Conservation (phyloP, 1,140 invertebrate genomes). For the Aphelinus certus region DNA sequence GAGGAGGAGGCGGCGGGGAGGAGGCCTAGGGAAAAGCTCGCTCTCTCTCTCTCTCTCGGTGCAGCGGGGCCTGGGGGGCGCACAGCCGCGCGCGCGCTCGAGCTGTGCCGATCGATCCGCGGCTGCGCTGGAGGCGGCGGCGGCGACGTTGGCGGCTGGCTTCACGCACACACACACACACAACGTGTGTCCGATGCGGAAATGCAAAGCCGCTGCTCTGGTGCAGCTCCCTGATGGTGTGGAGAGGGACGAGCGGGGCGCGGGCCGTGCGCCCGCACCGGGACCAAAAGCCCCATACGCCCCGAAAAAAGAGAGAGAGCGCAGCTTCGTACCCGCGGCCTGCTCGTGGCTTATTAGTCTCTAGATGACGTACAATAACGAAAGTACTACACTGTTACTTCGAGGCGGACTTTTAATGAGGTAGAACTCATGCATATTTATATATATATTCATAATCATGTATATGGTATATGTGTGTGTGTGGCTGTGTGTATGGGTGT, state of each 20-base stretch:
- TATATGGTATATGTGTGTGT: background rate
- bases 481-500: background rate
- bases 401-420: slow-evolving; percentile 42
- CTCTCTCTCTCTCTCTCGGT: too few species aligned
- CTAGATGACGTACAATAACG: slow-evolving; percentile 6
- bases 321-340: too few species aligned
- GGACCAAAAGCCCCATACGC: too few species aligned
- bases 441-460: slow-evolving; percentile 27
- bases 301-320: too few species aligned
- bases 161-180: background rate
- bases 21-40: too few species aligned
- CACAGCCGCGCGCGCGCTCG: background rate
- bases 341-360: too few species aligned
- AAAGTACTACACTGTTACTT: slow-evolving; percentile 43
- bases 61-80: too few species aligned
- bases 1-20: too few species aligned
- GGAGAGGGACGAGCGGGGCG: too few species aligned
- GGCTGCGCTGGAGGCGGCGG: slow-evolving; percentile 16
- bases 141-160: slow-evolving; percentile 14
- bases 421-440: slow-evolving; percentile 42
- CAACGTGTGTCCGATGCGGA: slow-evolving; percentile 22
- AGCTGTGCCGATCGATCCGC: slow-evolving; percentile 32
- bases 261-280: too few species aligned
- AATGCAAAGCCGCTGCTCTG: slow-evolving; percentile 30
- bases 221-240: background rate